A percentile compares a stretch with the other conserved stretches of the same genome.
These are phyloP conservation scores for Ctena decussata DNA, from an alignment of 2,888 invertebrate species.

Conservation along the genomic window DNA sequence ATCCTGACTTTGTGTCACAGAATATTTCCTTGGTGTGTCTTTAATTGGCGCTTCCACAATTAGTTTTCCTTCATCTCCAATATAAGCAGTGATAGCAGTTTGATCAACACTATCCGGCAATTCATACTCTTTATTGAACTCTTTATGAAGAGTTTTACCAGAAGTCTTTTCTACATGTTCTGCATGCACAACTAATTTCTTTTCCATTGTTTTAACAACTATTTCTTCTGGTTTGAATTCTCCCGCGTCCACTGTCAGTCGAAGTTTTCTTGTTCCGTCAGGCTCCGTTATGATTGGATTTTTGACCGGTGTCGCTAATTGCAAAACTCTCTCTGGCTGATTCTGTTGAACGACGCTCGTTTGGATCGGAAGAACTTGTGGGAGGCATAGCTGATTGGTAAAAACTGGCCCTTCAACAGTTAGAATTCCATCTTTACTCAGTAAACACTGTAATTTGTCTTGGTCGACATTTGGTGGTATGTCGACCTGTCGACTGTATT, in stretches of 20 bases:
- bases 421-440: slow-evolving; percentile 84
- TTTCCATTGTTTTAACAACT: slow-evolving; percentile 85
- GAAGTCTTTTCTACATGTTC: slow-evolving; percentile 85
- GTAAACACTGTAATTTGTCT: slow-evolving; percentile 79
- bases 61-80: slow-evolving; percentile 84
- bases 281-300: slow-evolving; percentile 83
- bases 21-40: slow-evolving; percentile 73
- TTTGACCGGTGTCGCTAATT: slow-evolving; percentile 79
- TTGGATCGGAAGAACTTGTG: slow-evolving; percentile 78
- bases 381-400: slow-evolving; percentile 65
- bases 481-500: slow-evolving; percentile 84
- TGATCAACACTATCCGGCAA: slow-evolving; percentile 86
- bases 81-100: slow-evolving; percentile 84
- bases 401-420: slow-evolving; percentile 79
- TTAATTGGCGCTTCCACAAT: slow-evolving; percentile 86
- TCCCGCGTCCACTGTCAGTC: slow-evolving; percentile 83
- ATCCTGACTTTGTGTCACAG: slow-evolving; percentile 82
- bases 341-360: slow-evolving; percentile 38
- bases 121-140: slow-evolving; percentile 86
- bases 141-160: slow-evolving; percentile 84
- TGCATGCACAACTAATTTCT: slow-evolving; percentile 85
- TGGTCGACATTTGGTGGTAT: slow-evolving; percentile 82
- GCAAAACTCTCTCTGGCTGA: slow-evolving; percentile 68
- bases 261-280: slow-evolving; percentile 81
- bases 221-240: slow-evolving; percentile 86